Base-by-base conservation (phyloP, 2,797 vertebrate species). In the Falco naumanni region DNA sequence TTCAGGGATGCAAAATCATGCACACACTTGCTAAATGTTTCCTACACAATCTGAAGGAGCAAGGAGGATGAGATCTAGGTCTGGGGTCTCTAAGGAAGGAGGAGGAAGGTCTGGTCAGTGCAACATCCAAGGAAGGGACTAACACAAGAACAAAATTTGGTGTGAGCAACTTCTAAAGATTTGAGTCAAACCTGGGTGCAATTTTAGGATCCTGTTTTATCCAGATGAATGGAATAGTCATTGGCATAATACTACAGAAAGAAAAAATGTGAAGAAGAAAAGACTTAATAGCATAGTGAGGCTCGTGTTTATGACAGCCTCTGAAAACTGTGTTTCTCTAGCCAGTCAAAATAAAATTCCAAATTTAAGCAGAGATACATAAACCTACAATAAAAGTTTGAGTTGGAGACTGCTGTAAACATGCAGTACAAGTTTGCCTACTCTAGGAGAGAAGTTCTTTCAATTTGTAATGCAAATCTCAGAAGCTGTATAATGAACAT, bases 381-480 rank as follows among this genome's bases (percentile, higher is more conserved):
- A 66, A 26, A 86, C 1, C 5, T 47, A 51, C 33, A 59, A 39
- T 91, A 81, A 91, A 84, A 75, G 51, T 63, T 83, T 90, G 50
- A 66, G 39, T 29, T 75, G 22, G 37, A 81, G 13, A 37, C 18
- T 74, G 25, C 28, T 8, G n/a, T 89, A 95, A 95, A 71, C 66
- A 47, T 22, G 64, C 33, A 75, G 47, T 43, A 57, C 5, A 83
- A 69, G 28, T 93, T 91, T 89, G 66, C n/a, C 28, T 92, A 53
- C 21, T 87, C 48, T 48, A 72, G 64, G 48, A 72, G 53, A 85
- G 70, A 89, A 89, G 50, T 56, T 83, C 25, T 81, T 75, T 74
- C 34, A 80, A 89, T 90, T 76, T 88, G 61, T 65, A 91, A 84
- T 56, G 72, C 37, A 94, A 47, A 93, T 89, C 39, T 89, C 39